phyloP scores from a whole-genome alignment of 2,797 vertebrate genomes.

The Sebastes alutus region DNA sequence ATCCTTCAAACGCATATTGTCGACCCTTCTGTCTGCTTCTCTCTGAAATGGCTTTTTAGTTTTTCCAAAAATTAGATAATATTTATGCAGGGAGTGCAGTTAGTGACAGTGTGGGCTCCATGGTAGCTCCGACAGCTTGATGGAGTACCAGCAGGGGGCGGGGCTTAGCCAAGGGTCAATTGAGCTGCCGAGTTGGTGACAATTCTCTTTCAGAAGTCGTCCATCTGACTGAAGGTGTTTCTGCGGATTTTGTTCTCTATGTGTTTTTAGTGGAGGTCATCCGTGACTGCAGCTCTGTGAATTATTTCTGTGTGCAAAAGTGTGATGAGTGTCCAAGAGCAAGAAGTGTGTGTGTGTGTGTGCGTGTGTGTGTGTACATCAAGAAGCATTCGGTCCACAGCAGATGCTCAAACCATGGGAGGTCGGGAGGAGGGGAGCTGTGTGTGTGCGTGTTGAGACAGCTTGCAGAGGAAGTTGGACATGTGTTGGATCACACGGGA shows the following conservation, averaged over 20 bases:
- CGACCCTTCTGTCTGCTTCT: no score
- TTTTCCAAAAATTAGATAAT: no score
- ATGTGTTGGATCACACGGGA: constrained; percentile 58
- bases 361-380: constrained; percentile 38
- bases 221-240: background rate
- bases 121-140: background rate
- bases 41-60: no score
- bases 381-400: constrained; percentile 70
- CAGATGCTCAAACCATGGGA: constrained; percentile 77
- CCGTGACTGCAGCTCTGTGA: constrained; percentile 5
- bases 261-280: constrained; percentile 28
- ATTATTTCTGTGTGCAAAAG: constrained; percentile 10
- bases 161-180: background rate
- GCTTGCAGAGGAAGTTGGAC: constrained; percentile 64
- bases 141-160: background rate
- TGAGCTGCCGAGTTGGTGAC: no score
- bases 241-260: background rate
- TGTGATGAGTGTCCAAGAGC: constrained; percentile 21
- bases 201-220: background rate
- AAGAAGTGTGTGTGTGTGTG: background rate
- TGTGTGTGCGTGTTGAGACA: constrained; percentile 36
- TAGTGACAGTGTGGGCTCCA: background rate
- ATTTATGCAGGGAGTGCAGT: background rate
- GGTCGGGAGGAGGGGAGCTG: constrained; percentile 41
- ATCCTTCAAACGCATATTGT: no score